Evolutionary conservation across 2,888 invertebrate species (phyloP), one percentile per base, ranked within the genome.

Genomic region (Teinopalpus imperialis): DNA sequence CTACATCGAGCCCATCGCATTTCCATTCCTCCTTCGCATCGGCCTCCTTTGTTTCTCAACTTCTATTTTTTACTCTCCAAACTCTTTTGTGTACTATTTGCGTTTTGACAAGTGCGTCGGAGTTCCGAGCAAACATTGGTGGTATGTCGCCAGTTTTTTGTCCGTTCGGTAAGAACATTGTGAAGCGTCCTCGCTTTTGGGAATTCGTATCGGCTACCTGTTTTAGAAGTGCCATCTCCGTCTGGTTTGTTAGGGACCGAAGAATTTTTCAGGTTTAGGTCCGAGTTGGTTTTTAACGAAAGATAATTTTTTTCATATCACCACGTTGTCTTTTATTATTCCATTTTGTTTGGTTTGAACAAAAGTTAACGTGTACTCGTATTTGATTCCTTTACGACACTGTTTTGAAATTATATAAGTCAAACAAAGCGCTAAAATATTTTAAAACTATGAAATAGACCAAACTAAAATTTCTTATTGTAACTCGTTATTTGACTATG

Each of bases 91-190:
- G 60, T 71, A 69, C 70, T 83, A 72, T 86, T 86, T 86, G 79
- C 74, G 81, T 74, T 83, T 71, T 72, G 81, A 80, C 82, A 80
- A 80, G 82, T 81, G 80, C 71, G 60, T 53, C 54, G 74, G 79
- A 74, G 79, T 62, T 63, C 57, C 72, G 69, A 69, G 75, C 79
- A 81, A 82, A 81, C 69, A 78, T 70, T 63, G 66, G 51, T 63
- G 75, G 74, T 69, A 69, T 74, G 74, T 58, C 39, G 52, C 43
- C 29, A 34, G 32, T 61, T 71, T 69, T 66, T 69, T 69, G 70
- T 72, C 59, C 12, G 14, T 4, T 1, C 16, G 6, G 29, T 14
- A 20, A 35, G 26, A 18, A 20, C 26, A 9, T 20, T 12, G 24
- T 13, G 21, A 14, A 7, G 26, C 13, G 16, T 32, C 18, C 42